A percentile compares a stretch with the other conserved stretches of the same genome.
Evolutionary conservation across 2,797 vertebrate genomes (phyloP).

Genomic region (Gymnopithys bicolor): DNA sequence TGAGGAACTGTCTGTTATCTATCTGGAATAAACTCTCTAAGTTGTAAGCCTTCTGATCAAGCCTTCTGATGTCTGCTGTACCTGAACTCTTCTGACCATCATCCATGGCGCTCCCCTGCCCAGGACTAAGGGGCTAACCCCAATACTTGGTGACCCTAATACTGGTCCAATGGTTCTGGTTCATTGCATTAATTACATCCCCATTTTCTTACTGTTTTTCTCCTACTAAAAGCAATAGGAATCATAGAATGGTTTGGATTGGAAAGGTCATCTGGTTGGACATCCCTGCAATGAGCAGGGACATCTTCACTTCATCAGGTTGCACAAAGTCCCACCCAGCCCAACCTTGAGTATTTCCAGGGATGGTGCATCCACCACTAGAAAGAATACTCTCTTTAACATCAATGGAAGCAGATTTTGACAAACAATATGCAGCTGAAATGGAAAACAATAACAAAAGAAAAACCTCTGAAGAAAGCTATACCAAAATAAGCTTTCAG

Average conservation of each 20-base stretch:
- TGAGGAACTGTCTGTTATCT: too few relatives aligned
- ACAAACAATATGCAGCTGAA: not conserved
- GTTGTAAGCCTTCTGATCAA: too few relatives aligned
- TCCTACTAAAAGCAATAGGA: not conserved
- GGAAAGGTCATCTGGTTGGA: not conserved
- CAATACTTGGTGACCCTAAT: too few relatives aligned
- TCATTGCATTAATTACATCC: not conserved
- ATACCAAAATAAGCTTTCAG: not conserved
- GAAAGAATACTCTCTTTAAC: not conserved
- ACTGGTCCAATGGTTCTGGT: not conserved
- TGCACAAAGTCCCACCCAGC: rapidly evolving
- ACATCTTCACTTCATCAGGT: not conserved
- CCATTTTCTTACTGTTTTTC: not conserved
- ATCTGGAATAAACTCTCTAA: too few relatives aligned
- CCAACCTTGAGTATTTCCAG: not conserved
- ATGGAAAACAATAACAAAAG: not conserved
- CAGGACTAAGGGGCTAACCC: too few relatives aligned
- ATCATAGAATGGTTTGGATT: not conserved
- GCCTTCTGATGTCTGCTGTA: too few relatives aligned
- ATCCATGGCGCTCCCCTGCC: too few relatives aligned
- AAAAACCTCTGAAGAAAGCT: not conserved
- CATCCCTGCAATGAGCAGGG: not conserved
- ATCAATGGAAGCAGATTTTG: not conserved
- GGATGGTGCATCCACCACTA: not conserved
- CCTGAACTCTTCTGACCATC: too few relatives aligned